Evolutionary conservation across 2,888 invertebrate species (phyloP), one percentile per base, ranked within the genome.

Genomic region (Parnassius apollo): DNA sequence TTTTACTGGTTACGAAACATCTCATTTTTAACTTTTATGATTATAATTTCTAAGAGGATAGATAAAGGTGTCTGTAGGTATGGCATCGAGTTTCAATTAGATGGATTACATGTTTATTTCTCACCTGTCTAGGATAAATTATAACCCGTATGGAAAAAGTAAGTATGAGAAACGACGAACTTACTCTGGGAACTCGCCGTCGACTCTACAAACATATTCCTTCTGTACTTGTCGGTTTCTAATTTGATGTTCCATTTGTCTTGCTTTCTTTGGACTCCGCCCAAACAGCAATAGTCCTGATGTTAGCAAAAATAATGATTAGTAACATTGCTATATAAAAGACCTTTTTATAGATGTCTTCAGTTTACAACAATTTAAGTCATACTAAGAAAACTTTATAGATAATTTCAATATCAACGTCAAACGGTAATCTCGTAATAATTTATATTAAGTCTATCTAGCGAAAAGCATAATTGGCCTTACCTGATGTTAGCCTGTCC

Each of bases 231-330:
- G 95, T 74, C 98, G 93, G 78, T 97, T 96, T 71, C 97, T 94
- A 73, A 99, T 98, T 90, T 98, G 98, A 79, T 97, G 96, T 85
- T 98, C 98, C 96, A 99, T 96, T 91, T 98, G 96, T 74, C 97
- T 93, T 49, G 99, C 98, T 84, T 97, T 98, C 85, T 97, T 96
- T 58, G 97, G 96, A 78, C 97, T 98, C 74, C 98, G 94, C 1
- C 98, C 98, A 84, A 99, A 97, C 52, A 99, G 93, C 61, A 99
- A 88, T 53, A 99, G 93, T 51, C 95, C 95, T 91, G 73, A 63
- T 59, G 61, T 66, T 59, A 69, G 56, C 44, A 55, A 45, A 9
- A n/a, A 63, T 46, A 57, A 44, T 44, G 2, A 44, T 44, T 44
- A 25, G 25, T 25, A 25, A 35, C 35, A 4, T 35, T 35, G 35